Conservation (phyloP, 2,113 vertebrate species). For the Poeciliopsis retropinna region DNA sequence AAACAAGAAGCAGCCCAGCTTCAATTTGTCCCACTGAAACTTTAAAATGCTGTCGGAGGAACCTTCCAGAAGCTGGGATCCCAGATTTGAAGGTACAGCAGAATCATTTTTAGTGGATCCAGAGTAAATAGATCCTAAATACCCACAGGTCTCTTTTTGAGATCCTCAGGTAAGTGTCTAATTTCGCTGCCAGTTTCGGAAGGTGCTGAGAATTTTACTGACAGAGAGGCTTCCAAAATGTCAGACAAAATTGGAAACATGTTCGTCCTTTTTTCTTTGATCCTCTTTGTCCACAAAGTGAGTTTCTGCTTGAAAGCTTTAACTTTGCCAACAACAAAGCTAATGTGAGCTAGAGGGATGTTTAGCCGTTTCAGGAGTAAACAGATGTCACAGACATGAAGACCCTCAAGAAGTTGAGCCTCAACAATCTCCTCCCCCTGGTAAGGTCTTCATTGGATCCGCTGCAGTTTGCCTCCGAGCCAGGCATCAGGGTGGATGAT, state of each 20-base stretch:
- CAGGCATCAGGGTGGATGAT: no score
- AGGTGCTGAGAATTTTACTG: background rate
- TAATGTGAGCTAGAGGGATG: no score
- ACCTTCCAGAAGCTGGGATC: slow-evolving; percentile 27
- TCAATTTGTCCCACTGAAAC: slow-evolving; percentile 20
- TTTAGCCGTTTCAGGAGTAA: no score
- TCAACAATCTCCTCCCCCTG: no score
- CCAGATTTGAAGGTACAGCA: slow-evolving; percentile 12
- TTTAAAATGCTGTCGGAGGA: slow-evolving; percentile 23
- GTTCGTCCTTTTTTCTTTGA: no score
- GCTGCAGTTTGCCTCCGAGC: no score
- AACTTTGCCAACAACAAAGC: no score
- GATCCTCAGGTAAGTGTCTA: background rate
- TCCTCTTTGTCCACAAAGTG: no score
- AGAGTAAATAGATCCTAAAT: slow-evolving; percentile 13
- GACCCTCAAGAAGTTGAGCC: no score
- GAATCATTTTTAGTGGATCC: background rate
- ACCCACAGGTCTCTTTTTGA: background rate
- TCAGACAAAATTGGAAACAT: background rate
- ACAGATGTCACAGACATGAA: no score
- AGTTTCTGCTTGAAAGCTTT: no score
- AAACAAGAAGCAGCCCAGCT: slow-evolving; percentile 15
- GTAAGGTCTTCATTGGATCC: no score
- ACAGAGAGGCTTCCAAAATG: background rate
- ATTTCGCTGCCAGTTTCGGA: background rate